A percentile compares a stretch with the other conserved stretches of the same genome.
Evolutionary conservation across 2,113 vertebrate genomes (phyloP).

Genomic region (Rhinolophus sinicus): DNA sequence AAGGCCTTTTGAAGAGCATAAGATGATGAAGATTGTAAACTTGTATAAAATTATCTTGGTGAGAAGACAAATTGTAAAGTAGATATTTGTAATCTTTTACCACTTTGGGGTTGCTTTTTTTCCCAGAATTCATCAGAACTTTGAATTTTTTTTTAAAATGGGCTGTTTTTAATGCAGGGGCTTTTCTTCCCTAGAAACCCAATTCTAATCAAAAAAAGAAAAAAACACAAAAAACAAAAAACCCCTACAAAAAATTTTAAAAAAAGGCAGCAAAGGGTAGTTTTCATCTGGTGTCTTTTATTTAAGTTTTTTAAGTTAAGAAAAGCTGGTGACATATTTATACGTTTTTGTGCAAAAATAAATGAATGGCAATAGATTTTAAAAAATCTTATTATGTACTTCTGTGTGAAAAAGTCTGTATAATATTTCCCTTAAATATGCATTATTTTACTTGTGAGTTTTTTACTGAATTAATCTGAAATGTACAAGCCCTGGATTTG

Average conservation of each 20-base stretch:
- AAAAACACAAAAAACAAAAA: slow-evolving; percentile 75
- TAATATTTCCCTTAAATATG: slow-evolving; percentile 95
- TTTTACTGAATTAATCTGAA: slow-evolving; percentile 95
- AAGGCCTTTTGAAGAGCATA: slow-evolving; percentile 92
- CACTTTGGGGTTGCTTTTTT: slow-evolving; percentile 90
- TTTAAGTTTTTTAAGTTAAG: slow-evolving; percentile 98
- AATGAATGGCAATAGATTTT: slow-evolving; percentile 94
- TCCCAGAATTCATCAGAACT: slow-evolving; percentile 92
- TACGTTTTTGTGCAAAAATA: slow-evolving; percentile 94
- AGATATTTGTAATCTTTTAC: slow-evolving; percentile 95
- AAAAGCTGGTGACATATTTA: slow-evolving; percentile 96
- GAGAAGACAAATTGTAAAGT: slow-evolving; percentile 90
- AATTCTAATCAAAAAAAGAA: slow-evolving; percentile 87
- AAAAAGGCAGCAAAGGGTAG: slow-evolving; percentile 86
- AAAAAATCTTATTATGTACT: slow-evolving; percentile 92
- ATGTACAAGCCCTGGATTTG: slow-evolving; percentile 92
- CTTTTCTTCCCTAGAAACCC: slow-evolving; percentile 86
- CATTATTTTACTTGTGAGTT: slow-evolving; percentile 95
- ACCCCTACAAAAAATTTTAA: slow-evolving; percentile 72
- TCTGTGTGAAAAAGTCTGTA: slow-evolving; percentile 93
- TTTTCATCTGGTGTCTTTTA: slow-evolving; percentile 94
- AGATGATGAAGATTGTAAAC: slow-evolving; percentile 92
- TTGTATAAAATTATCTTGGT: slow-evolving; percentile 90
- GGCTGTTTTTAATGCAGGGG: slow-evolving; percentile 88
- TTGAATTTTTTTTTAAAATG: slow-evolving; percentile 87